These are phyloP conservation scores for Oscheius sp. DNA, from an alignment of 2,888 invertebrate species.

Conservation along the genomic window DNA sequence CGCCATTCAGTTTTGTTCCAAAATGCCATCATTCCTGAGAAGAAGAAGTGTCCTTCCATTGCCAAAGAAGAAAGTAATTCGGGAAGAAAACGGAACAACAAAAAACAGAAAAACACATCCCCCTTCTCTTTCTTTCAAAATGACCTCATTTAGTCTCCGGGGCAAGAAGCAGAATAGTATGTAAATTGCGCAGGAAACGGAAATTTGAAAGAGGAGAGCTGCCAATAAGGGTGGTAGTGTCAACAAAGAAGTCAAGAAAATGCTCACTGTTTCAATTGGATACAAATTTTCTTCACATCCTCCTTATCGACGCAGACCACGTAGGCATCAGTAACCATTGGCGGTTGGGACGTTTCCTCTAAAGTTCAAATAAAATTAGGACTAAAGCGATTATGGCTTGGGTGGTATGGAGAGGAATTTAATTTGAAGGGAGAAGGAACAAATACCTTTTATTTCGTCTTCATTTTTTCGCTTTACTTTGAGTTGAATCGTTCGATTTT, in stretches of 20 bases:
- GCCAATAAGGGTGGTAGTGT: background rate
- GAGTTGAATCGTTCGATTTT: slow-evolving; percentile 91
- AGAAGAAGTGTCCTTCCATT: too few species aligned
- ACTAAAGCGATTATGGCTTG: too few species aligned
- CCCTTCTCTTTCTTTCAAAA: background rate
- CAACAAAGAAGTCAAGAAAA: background rate
- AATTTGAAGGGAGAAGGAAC: background rate
- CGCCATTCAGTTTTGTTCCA: background rate
- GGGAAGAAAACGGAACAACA: too few species aligned
- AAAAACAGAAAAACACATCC: background rate
- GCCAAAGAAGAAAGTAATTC: too few species aligned
- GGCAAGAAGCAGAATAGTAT: too few species aligned
- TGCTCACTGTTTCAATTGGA: slow-evolving; percentile 51
- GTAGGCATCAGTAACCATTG: slow-evolving; percentile 50
- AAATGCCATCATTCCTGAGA: background rate
- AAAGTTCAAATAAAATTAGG: background rate
- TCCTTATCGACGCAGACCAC: slow-evolving; percentile 56
- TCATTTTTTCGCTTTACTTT: slow-evolving; percentile 80
- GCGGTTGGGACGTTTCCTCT: slow-evolving; percentile 30
- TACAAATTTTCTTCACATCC: slow-evolving; percentile 48
- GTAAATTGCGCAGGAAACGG: background rate
- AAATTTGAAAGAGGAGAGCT: background rate
- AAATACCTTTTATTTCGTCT: background rate
- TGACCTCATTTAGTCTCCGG: background rate
- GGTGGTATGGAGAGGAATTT: background rate